A percentile compares a stretch with the other conserved stretches of the same genome.
phyloP scores from a whole-genome alignment of 2,113 vertebrate genomes.

The Nycticorax nycticorax region DNA sequence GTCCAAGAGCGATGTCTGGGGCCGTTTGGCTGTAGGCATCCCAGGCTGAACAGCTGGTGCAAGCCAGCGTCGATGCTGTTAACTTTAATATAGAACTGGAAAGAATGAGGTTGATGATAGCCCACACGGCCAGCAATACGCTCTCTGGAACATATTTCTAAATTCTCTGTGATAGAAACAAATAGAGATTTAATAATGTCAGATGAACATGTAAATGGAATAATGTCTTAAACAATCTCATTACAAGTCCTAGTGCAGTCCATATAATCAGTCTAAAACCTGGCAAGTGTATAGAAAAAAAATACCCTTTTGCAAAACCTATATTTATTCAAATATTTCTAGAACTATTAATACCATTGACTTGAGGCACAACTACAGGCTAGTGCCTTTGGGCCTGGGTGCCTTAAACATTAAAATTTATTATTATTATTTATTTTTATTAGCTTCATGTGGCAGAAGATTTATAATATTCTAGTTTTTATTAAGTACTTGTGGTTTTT shows the following conservation, averaged over 20 bases:
- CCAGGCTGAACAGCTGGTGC: neutral
- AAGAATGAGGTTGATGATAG: slow-evolving; percentile 2
- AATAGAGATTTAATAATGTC: slow-evolving; percentile 54
- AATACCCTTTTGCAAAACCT: neutral
- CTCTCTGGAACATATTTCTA: neutral
- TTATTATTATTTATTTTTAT: slow-evolving; percentile 72
- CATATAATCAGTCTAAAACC: neutral
- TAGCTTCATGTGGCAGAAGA: slow-evolving; percentile 59
- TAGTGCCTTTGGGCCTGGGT: slow-evolving; percentile 35
- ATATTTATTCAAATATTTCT: slow-evolving; percentile 55
- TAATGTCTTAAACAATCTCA: slow-evolving; percentile 26
- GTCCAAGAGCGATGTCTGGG: neutral
- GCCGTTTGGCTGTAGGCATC: neutral
- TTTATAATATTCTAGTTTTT: slow-evolving; percentile 65
- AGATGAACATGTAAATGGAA: slow-evolving; percentile 42
- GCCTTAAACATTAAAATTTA: slow-evolving; percentile 57
- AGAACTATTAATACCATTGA: slow-evolving; percentile 1
- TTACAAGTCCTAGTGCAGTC: slow-evolving; percentile 2
- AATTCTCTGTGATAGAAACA: slow-evolving; percentile 36
- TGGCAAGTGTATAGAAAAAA: neutral
- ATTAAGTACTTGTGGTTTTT: slow-evolving; percentile 63
- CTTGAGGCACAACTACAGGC: slow-evolving; percentile 11
- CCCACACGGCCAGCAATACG: neutral
- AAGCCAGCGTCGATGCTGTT: neutral
- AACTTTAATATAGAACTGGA: neutral